phyloP scores from a whole-genome alignment of 2,888 invertebrate species.

The Loripinus fragilis region DNA sequence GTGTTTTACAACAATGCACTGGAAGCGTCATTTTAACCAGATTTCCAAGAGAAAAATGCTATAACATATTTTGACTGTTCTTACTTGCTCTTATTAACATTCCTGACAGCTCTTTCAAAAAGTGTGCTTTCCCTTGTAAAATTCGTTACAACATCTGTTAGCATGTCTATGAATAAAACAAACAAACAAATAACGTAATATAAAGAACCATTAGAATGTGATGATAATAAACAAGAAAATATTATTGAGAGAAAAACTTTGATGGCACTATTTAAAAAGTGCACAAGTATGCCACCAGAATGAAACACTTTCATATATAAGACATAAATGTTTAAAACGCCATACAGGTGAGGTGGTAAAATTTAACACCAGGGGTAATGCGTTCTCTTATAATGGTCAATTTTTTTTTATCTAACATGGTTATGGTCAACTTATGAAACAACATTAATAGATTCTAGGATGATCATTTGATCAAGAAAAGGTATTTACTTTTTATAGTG shows the following conservation, averaged over 20 bases:
- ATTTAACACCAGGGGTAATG: no score
- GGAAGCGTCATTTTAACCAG: no score
- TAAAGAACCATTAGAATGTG: neutral
- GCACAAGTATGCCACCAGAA: neutral
- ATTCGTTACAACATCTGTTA: conserved; percentile 25
- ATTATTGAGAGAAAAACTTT: neutral
- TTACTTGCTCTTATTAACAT: conserved; percentile 28
- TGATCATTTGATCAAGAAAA: no score
- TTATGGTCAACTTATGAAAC: no score
- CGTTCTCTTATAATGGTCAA: neutral
- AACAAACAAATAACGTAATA: no score
- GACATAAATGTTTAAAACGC: neutral
- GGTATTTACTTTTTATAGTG: no score
- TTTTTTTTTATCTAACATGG: no score
- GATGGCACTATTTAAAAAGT: neutral
- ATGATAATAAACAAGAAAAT: neutral
- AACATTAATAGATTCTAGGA: no score
- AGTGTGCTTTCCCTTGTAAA: conserved; percentile 27
- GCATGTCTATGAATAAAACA: conserved; percentile 27
- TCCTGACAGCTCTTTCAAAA: conserved; percentile 26
- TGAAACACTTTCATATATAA: neutral
- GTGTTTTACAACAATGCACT: no score
- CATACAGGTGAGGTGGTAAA: no score
- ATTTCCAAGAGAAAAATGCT: no score
- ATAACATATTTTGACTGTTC: conserved; percentile 5